Conservation (phyloP, 2,888 invertebrate genomes). For the Eupsilia transversa region DNA sequence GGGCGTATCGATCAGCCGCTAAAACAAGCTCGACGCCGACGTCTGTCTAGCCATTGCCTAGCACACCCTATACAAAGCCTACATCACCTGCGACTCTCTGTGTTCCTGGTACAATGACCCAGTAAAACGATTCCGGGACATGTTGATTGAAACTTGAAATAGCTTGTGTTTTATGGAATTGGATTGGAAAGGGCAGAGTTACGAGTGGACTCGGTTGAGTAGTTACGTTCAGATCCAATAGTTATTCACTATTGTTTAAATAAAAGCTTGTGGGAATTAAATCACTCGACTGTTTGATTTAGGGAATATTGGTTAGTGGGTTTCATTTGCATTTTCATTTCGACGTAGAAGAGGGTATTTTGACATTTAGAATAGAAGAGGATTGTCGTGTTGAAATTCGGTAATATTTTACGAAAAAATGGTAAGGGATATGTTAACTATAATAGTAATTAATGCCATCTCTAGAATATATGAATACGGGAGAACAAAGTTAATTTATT, state of each 20-base stretch:
- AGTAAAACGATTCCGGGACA: constrained; percentile 81
- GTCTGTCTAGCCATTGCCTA: constrained; percentile 83
- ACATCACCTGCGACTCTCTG: constrained; percentile 78
- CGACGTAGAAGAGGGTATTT: constrained; percentile 33
- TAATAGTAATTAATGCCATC: constrained; percentile 8
- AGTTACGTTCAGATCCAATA: constrained; percentile 55
- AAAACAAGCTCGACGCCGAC: constrained; percentile 83
- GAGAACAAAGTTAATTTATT: constrained; percentile 6
- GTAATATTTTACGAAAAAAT: constrained; percentile 3
- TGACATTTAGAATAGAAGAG: constrained; percentile 12
- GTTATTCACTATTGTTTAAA: constrained; percentile 56
- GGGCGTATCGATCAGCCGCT: constrained; percentile 87
- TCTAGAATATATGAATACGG: constrained; percentile 19
- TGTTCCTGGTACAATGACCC: constrained; percentile 84
- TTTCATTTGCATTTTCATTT: constrained; percentile 49
- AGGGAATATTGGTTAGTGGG: constrained; percentile 42
- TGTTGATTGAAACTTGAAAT: constrained; percentile 82
- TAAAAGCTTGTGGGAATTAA: constrained; percentile 53
- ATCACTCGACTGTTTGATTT: constrained; percentile 42
- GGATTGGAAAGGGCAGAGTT: constrained; percentile 72
- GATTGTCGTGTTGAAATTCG: constrained; percentile 18
- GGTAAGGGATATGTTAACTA: constrained; percentile 11
- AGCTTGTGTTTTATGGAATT: constrained; percentile 78
- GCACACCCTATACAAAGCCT: constrained; percentile 78
- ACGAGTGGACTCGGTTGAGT: constrained; percentile 61